Evolutionary conservation across 2,113 vertebrate genomes (phyloP).

Genomic region (Cettia cetti): DNA sequence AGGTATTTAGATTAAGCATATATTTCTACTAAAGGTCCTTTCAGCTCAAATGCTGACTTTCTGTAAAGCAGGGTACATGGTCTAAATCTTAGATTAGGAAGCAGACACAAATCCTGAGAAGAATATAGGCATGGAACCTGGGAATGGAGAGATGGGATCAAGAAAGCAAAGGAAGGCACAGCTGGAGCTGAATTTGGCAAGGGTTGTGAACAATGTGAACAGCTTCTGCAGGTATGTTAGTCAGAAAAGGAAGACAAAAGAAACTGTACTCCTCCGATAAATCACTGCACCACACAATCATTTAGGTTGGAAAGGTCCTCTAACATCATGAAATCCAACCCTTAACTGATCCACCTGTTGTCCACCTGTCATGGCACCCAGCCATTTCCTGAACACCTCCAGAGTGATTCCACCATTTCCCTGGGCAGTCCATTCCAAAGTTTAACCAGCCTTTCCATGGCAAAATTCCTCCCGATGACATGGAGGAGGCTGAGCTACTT

Average conservation of each 20-base stretch:
- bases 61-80: not conserved
- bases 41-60: not conserved
- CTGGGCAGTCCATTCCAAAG: not conserved
- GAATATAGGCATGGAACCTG: not conserved
- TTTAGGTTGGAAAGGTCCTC: not conserved
- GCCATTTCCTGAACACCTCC: not conserved
- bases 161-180: not conserved
- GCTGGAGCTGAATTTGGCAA: not conserved
- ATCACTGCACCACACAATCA: not conserved
- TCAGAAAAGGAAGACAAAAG: not conserved
- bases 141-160: not conserved
- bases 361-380: not conserved
- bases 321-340: not conserved
- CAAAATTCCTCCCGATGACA: not conserved
- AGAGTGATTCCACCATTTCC: not conserved
- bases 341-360: not conserved
- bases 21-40: not conserved
- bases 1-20: not conserved
- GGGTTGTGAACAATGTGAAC: not conserved
- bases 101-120: not conserved
- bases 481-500: not conserved
- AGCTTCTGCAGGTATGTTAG: not conserved
- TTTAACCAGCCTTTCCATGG: not conserved
- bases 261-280: not conserved
- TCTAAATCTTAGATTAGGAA: not conserved